Base-by-base conservation (phyloP, 2,888 invertebrate species). In the Periphyllus acericola region DNA sequence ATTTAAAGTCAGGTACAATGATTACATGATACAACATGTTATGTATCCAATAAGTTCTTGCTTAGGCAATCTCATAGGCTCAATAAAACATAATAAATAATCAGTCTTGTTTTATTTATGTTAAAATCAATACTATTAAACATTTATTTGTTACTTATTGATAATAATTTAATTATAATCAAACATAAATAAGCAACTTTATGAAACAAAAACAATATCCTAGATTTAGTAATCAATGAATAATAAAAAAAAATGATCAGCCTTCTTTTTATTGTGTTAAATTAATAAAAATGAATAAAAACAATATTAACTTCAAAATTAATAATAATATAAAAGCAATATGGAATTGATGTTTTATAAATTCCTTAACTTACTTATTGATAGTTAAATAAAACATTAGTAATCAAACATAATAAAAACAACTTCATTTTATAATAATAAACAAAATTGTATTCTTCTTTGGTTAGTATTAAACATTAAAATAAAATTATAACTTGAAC, bases 111-210 rank as follows among this genome's bases (percentile, higher is more conserved):
- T 71, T 71, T 71, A 71, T 71, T 29, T 71, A 29, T 71, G 68
- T 71, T 32, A 29, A 71, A 71, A 71, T 71, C 29, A 71, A 71
- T 71, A 71, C 32, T 71, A 71, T 71, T 71, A 71, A 71, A 71
- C 68, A 71, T 71, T 29, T 8, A 71, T 71, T 71, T 71, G 68
- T 71, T 71, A 71, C 32, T 71, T 71, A 71, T 71, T 71, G 68
- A 71, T 71, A 71, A 71, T 71, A 71, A 71, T 71, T 71, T 71
- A 71, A 71, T 71, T 71, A 71, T 71, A 71, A 71, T 71, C 68
- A 71, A 71, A 71, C 68, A 71, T 71, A 71, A 71, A 71, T 71
- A 71, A 71, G 29, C 68, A 71, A 71, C 68, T 71, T n/a, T 71
- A 71, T 29, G 68, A 71, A 71, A 71, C 68, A 71, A 71, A 71